These are phyloP conservation scores for Cassiopea andromeda DNA, from an alignment of 30 jellyfish, hydroid and myxozoan genomes.

Conservation along the genomic window DNA sequence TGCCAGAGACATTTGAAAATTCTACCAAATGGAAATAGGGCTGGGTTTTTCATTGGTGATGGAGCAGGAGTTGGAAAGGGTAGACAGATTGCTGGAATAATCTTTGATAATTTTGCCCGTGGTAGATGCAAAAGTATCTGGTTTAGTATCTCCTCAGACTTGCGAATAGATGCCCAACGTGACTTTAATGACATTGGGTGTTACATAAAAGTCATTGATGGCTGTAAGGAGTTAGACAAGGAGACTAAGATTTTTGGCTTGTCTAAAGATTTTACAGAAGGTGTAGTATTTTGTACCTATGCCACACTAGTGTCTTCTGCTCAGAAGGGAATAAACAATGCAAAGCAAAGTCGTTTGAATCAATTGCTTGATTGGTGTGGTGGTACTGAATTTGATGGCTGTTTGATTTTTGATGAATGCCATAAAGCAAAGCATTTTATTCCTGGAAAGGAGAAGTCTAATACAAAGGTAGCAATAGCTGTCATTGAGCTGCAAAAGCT, in stretches of 20 bases:
- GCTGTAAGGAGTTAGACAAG: conserved; percentile 91
- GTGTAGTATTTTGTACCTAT: conserved; percentile 90
- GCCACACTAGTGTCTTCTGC: conserved; percentile 90
- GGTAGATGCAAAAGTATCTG: conserved; percentile 86
- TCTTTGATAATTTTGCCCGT: conserved; percentile 80
- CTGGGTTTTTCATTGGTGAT: conserved; percentile 93
- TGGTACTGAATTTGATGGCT: conserved; percentile 86
- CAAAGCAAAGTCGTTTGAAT: conserved; percentile 79
- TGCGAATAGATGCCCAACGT: conserved; percentile 85
- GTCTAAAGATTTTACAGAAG: conserved; percentile 82
- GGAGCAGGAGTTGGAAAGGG: conserved; percentile 99
- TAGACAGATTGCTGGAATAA: conserved; percentile 93
- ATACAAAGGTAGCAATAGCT: conserved; percentile 92
- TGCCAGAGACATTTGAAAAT: conserved; percentile 88
- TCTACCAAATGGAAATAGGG: conserved; percentile 87
- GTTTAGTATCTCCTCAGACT: conserved; percentile 87
- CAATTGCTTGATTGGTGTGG: conserved; percentile 94
- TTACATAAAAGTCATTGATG: conserved; percentile 83
- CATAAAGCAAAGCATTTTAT: conserved; percentile 94
- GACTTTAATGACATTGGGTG: conserved; percentile 89
- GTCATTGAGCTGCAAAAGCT: conserved; percentile 85
- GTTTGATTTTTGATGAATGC: conserved; percentile 93
- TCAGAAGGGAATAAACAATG: conserved; percentile 61
- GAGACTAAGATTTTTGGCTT: conserved; percentile 91
- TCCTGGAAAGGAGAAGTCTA: conserved; percentile 93